phyloP scores from a whole-genome alignment of 2,113 vertebrate genomes.

The Psophia crepitans region DNA sequence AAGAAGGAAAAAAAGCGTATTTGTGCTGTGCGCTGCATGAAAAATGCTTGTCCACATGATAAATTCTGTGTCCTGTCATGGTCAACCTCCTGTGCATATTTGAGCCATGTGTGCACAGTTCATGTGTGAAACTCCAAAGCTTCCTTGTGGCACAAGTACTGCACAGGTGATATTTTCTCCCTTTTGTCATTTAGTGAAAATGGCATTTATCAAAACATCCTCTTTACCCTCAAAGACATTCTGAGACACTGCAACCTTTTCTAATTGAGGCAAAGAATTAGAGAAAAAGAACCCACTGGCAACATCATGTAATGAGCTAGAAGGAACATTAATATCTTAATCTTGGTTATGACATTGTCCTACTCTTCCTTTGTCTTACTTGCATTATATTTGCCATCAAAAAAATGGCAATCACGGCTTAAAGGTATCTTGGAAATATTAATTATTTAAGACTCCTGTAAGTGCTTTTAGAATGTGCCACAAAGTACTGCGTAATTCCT shows the following conservation, averaged over 20 bases:
- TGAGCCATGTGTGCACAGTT: neutral
- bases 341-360: neutral
- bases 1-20: neutral
- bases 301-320: neutral
- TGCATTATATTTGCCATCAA: neutral
- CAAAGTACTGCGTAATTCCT: neutral
- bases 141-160: neutral
- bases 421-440: neutral
- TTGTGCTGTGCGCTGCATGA: neutral
- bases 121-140: neutral
- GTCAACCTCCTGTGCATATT: neutral
- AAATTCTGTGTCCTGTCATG: neutral
- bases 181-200: neutral
- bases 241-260: neutral
- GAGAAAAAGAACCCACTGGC: neutral
- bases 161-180: neutral
- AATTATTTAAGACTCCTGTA: neutral
- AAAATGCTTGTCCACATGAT: neutral
- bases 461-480: neutral
- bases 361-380: neutral
- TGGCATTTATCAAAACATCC: neutral
- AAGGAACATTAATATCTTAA: neutral
- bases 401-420: neutral
- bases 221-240: neutral
- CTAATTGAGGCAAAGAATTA: neutral